These are phyloP conservation scores for Asteroscopus sphinx DNA, from an alignment of 2,888 invertebrate species.

Conservation along the genomic window DNA sequence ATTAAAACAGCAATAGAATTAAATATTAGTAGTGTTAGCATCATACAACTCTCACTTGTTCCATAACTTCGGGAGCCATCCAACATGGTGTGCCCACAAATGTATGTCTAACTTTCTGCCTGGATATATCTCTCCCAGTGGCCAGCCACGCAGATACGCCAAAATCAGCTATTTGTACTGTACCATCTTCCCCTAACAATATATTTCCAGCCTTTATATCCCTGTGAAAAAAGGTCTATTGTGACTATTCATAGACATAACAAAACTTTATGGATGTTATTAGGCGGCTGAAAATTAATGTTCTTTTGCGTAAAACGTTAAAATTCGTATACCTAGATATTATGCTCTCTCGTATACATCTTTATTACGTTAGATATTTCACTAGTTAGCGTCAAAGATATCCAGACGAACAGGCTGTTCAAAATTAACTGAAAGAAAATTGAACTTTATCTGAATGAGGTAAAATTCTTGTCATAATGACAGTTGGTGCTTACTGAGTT, in stretches of 20 bases:
- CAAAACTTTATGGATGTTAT: background rate
- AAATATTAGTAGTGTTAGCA: conserved; percentile 40
- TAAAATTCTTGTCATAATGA: no score
- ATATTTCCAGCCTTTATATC: conserved; percentile 99
- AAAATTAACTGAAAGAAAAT: no score
- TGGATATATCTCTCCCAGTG: conserved; percentile 97
- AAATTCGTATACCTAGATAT: no score
- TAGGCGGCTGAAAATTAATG: background rate
- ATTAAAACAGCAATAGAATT: background rate
- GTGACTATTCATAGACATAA: conserved; percentile 5
- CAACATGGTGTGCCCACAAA: conserved; percentile 99
- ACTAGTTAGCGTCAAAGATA: no score
- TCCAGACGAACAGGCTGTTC: no score
- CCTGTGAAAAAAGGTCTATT: conserved; percentile 82
- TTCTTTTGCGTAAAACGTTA: background rate
- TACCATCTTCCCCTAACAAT: conserved; percentile 98
- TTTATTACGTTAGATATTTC: no score
- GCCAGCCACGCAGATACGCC: conserved; percentile 99
- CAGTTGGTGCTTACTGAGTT: no score
- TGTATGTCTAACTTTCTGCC: conserved; percentile 98
- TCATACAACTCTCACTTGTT: conserved; percentile 92
- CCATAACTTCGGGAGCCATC: conserved; percentile 99
- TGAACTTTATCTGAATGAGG: no score
- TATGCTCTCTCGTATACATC: no score
- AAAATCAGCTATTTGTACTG: conserved; percentile 99